These are phyloP conservation scores for Chionodraco myersi DNA, from an alignment of 2,113 vertebrate species.

Conservation along the genomic window DNA sequence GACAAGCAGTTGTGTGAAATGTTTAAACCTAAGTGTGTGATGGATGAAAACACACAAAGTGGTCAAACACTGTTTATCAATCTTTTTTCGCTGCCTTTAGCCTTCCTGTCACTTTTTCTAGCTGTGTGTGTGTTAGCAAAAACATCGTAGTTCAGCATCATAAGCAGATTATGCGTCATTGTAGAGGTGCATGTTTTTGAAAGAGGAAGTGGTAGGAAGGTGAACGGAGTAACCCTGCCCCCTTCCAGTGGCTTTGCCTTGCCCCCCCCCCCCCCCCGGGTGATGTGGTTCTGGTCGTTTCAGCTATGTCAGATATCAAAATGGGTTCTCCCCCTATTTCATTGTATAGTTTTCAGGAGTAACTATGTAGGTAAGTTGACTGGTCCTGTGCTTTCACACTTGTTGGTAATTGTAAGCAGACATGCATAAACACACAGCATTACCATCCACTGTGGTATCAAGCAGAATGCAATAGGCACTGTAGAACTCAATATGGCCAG, in stretches of 20 bases:
- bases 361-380: conserved; percentile 29
- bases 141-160: conserved; percentile 87
- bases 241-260: conserved; percentile 88
- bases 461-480: conserved; percentile 7
- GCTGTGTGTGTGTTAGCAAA: conserved; percentile 89
- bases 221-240: conserved; percentile 82
- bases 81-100: conserved; percentile 13
- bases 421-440: conserved; percentile 39
- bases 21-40: conserved; percentile 89
- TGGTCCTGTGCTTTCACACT: conserved; percentile 17
- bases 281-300: conserved; percentile 93
- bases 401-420: conserved; percentile 32
- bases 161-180: conserved; percentile 97
- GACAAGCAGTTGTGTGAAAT: conserved; percentile 76
- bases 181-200: conserved; percentile 92
- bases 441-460: conserved; percentile 16
- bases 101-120: conserved; percentile 15
- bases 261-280: conserved; percentile 90
- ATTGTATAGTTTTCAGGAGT: conserved; percentile 27
- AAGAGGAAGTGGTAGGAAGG: conserved; percentile 84
- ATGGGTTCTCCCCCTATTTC: conserved; percentile 80
- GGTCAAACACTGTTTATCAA: conserved; percentile 83
- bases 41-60: conserved; percentile 84
- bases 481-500: not conserved
- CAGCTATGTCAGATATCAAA: conserved; percentile 94